Evolutionary conservation across 2,888 invertebrate genomes (phyloP).

Genomic region (Embidobia sp.): DNA sequence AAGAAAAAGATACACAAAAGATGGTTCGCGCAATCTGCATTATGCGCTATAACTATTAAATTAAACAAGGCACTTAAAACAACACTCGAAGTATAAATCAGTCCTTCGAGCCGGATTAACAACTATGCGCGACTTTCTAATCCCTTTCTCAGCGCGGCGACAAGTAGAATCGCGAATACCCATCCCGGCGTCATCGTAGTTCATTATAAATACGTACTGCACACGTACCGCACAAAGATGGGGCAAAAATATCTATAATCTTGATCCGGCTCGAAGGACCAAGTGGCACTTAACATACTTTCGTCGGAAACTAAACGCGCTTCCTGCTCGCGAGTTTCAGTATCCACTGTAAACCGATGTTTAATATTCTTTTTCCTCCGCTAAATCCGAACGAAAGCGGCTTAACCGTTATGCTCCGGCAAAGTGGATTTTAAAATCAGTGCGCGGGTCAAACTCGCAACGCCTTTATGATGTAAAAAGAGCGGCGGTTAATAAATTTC

Average conservation of each 20-base stretch:
- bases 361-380: conserved; percentile 42
- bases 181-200: conserved; percentile 9
- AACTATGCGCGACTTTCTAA: conserved; percentile 27
- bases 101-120: conserved; percentile 11
- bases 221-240: background rate
- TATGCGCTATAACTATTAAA: no score
- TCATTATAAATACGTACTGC: background rate
- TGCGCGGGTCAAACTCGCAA: conserved; percentile 51
- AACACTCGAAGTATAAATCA: background rate
- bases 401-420: conserved; percentile 49
- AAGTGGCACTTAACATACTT: conserved; percentile 47
- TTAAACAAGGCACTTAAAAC: background rate
- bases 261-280: conserved; percentile 39
- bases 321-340: conserved; percentile 21
- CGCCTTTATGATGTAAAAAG: conserved; percentile 48
- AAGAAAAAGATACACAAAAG: no score
- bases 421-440: conserved; percentile 63
- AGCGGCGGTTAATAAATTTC: conserved; percentile 42
- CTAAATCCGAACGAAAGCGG: conserved; percentile 37
- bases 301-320: conserved; percentile 34
- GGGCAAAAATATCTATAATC: conserved; percentile 36
- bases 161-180: conserved; percentile 10
- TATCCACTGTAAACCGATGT: conserved; percentile 33
- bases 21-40: no score
- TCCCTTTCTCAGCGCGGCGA: conserved; percentile 24